Evolutionary conservation across 2,888 invertebrate genomes (phyloP).

Genomic region (Platycheirus rosarum): DNA sequence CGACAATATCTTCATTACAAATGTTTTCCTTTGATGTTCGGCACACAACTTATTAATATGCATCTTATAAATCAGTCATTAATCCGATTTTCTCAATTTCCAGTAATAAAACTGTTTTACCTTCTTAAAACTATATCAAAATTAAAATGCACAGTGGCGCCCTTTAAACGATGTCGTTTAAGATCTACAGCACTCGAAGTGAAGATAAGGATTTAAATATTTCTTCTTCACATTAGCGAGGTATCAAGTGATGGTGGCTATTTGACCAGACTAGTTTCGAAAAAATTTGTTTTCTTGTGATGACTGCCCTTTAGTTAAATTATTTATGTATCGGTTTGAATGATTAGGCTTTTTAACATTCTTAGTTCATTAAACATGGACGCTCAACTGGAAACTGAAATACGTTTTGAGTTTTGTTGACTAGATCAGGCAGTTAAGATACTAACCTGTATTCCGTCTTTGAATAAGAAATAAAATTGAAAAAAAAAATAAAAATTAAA

Average conservation of each 20-base stretch:
- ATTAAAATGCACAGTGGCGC: slow-evolving; percentile 19
- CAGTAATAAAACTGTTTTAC: neutral
- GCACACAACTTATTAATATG: slow-evolving; percentile 22
- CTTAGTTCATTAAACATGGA: neutral
- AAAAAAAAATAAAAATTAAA: too few relatives aligned
- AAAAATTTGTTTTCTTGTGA: neutral
- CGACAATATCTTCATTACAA: too few relatives aligned
- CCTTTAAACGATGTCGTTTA: slow-evolving; percentile 20
- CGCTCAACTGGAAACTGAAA: too few relatives aligned
- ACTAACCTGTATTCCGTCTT: too few relatives aligned
- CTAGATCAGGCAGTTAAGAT: too few relatives aligned
- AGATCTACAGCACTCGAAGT: neutral
- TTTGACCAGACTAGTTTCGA: slow-evolving; percentile 5
- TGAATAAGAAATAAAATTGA: too few relatives aligned
- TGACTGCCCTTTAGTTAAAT: neutral
- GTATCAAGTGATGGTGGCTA: neutral
- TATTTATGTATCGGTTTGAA: slow-evolving; percentile 25
- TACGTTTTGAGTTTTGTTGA: too few relatives aligned
- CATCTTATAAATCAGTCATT: slow-evolving; percentile 19
- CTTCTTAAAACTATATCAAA: neutral
- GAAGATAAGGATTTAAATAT: slow-evolving; percentile 28
- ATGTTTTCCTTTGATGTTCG: too few relatives aligned
- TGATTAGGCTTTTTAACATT: slow-evolving; percentile 7
- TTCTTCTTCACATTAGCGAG: slow-evolving; percentile 1
- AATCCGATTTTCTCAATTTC: slow-evolving; percentile 9